Evolutionary conservation across 2,113 vertebrate genomes (phyloP).

Genomic region (Lamprotornis superbus): DNA sequence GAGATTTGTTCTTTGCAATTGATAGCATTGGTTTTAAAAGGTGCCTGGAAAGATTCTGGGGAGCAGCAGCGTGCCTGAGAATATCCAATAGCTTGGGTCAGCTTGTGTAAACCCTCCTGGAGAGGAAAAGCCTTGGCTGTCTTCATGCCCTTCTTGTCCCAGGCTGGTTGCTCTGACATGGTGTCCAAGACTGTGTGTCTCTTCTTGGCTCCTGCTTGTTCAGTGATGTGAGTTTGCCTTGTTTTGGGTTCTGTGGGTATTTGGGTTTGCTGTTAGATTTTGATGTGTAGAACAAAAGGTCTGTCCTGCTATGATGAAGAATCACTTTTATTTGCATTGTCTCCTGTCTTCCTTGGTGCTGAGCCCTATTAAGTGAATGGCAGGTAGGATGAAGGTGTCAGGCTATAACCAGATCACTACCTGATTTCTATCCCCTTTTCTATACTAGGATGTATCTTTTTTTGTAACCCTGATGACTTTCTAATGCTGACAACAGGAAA

Average conservation of each 20-base stretch:
- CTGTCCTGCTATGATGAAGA: not conserved
- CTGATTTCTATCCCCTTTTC: not conserved
- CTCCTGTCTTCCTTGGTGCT: not conserved
- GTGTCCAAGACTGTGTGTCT: not conserved
- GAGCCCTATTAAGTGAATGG: not conserved
- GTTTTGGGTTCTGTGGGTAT: not conserved
- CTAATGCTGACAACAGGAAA: not conserved
- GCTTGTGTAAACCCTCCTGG: not conserved
- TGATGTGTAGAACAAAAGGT: not conserved
- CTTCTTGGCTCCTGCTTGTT: not conserved
- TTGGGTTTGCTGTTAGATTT: not conserved
- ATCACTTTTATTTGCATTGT: not conserved
- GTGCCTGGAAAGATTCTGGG: not conserved
- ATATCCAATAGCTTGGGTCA: rapidly evolving
- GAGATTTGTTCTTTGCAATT: not conserved
- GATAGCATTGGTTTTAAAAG: not conserved
- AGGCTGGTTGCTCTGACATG: not conserved
- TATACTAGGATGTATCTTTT: not conserved
- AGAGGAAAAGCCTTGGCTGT: not conserved
- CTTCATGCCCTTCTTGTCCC: not conserved
- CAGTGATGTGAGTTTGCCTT: not conserved
- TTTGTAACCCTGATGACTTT: not conserved
- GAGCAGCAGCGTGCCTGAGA: not conserved
- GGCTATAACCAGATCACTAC: not conserved
- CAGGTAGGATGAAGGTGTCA: not conserved